These are phyloP conservation scores for Platysteira castanea DNA, from an alignment of 2,113 vertebrate species.

Conservation along the genomic window DNA sequence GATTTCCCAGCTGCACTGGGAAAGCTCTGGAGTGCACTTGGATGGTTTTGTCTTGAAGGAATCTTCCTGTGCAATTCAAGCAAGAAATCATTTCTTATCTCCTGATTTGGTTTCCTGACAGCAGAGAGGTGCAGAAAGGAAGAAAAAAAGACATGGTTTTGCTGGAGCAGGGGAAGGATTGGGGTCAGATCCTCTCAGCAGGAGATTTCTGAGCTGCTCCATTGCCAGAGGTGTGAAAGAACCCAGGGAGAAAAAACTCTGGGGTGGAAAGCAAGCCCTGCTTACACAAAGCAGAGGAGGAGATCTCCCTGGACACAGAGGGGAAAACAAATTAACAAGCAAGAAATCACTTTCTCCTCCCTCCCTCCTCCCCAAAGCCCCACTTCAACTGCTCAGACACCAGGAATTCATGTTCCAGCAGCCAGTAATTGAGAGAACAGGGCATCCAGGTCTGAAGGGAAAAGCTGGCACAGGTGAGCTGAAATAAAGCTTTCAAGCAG, in stretches of 20 bases:
- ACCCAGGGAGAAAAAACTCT: background rate
- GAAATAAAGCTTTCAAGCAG: background rate
- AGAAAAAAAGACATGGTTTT: background rate
- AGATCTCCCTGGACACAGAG: slow-evolving; percentile 15
- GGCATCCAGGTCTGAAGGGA: background rate
- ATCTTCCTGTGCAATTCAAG: background rate
- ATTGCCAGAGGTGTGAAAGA: background rate
- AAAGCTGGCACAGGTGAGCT: background rate
- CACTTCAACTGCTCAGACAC: background rate
- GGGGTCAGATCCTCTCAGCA: background rate
- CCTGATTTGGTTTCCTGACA: background rate
- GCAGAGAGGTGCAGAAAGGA: background rate
- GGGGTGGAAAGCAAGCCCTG: background rate
- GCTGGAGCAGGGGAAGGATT: background rate
- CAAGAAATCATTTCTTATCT: background rate
- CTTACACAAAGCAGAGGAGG: background rate
- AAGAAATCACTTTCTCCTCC: slow-evolving; percentile 26
- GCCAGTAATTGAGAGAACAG: background rate
- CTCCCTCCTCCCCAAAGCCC: background rate
- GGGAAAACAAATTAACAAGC: slow-evolving; percentile 52
- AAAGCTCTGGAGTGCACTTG: background rate
- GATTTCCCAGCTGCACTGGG: background rate
- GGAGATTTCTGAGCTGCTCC: background rate
- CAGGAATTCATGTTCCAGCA: slow-evolving; percentile 13
- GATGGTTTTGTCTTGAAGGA: background rate